These are phyloP conservation scores for Formica exsecta DNA, from an alignment of 1,140 invertebrate genomes.

Conservation along the genomic window DNA sequence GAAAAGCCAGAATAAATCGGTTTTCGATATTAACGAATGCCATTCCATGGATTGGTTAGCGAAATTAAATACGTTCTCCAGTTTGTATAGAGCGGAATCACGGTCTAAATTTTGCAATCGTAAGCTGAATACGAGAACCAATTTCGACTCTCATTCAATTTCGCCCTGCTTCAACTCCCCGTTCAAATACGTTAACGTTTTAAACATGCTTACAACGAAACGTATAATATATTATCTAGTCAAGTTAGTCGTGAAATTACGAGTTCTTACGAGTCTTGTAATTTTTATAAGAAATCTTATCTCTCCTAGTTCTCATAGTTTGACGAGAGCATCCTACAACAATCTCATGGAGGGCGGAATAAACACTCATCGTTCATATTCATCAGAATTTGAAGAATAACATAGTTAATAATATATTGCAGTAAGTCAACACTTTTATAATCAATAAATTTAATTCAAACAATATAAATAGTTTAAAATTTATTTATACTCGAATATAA, in stretches of 20 bases:
- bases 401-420: not conserved
- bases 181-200: conserved; percentile 60
- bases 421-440: not conserved
- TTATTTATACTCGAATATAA: not conserved
- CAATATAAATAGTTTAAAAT: not conserved
- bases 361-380: not conserved
- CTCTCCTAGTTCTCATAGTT: conserved; percentile 7
- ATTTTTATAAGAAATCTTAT: conserved; percentile 34
- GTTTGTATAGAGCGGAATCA: conserved; percentile 29
- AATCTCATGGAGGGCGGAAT: not conserved
- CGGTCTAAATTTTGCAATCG: conserved; percentile 56
- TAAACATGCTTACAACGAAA: conserved; percentile 39
- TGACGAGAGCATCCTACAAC: not conserved
- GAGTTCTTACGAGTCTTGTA: conserved; percentile 41
- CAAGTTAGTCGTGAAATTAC: conserved; percentile 42
- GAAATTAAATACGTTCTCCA: conserved; percentile 58
- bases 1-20: conserved; percentile 54
- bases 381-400: not conserved
- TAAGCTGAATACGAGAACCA: conserved; percentile 56
- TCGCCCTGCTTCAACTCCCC: conserved; percentile 48
- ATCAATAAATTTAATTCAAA: not conserved
- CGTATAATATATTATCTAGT: conserved; percentile 34
- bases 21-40: conserved; percentile 62
- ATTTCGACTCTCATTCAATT: conserved; percentile 62
- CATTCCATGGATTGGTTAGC: conserved; percentile 47